These are phyloP conservation scores for Julus scanicus DNA, from an alignment of 2,888 invertebrate genomes.

Conservation along the genomic window DNA sequence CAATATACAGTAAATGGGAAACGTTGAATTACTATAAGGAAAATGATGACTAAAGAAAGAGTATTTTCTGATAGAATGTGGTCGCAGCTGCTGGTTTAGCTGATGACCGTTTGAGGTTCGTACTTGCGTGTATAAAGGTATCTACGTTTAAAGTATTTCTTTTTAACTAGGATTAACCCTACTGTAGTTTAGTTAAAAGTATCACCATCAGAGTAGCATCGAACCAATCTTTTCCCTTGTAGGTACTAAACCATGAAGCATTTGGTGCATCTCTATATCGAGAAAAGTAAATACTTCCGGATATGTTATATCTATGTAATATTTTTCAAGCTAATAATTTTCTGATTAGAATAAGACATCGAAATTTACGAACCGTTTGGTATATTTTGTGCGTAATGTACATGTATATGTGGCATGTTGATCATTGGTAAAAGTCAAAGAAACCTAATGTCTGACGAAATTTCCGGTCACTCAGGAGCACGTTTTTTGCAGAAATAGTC, in stretches of 20 bases:
- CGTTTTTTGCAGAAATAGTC: background rate
- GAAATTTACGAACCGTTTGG: background rate
- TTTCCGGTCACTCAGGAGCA: background rate
- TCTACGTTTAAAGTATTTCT: slow-evolving; percentile 31
- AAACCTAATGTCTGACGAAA: background rate
- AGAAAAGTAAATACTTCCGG: background rate
- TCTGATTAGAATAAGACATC: background rate
- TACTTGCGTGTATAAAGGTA: slow-evolving; percentile 18
- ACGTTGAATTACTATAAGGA: background rate
- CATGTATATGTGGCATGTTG: slow-evolving; percentile 13
- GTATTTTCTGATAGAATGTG: background rate
- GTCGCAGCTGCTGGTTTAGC: slow-evolving; percentile 50
- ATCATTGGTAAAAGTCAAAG: slow-evolving; percentile 31
- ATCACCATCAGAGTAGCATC: background rate
- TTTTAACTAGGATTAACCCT: background rate
- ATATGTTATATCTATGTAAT: slow-evolving; percentile 29
- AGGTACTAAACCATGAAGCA: background rate
- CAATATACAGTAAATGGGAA: background rate
- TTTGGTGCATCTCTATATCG: background rate
- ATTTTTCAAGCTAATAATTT: background rate
- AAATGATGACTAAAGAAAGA: background rate
- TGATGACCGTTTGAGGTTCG: slow-evolving; percentile 24
- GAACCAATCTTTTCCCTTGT: background rate
- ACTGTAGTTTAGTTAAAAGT: slow-evolving; percentile 4
- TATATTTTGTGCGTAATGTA: slow-evolving; percentile 34